A percentile compares a stretch with the other conserved stretches of the same genome.
phyloP scores from a whole-genome alignment of 1,140 invertebrate genomes.

The Bombyx mandarina region DNA sequence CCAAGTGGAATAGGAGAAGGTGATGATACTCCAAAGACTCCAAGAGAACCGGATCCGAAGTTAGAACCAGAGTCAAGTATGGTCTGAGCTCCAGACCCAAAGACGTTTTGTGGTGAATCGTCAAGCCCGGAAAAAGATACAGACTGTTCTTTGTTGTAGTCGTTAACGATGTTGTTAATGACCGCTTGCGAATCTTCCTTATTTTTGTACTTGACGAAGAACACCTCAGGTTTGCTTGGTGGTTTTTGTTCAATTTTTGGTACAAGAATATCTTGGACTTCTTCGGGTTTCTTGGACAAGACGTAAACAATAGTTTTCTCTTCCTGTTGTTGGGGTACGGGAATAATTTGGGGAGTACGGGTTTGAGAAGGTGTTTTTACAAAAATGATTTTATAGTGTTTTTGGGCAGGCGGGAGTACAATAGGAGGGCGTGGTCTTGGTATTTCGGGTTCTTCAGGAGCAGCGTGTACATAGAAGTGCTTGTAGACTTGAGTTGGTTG shows the following conservation, averaged over 20 bases:
- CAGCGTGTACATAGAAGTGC: conserved; percentile 57
- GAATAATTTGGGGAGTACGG: conserved; percentile 48
- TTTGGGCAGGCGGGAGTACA: conserved; percentile 61
- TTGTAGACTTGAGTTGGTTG: conserved; percentile 54
- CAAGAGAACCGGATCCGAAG: conserved; percentile 1
- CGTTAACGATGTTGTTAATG: conserved; percentile 53
- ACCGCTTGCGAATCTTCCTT: conserved; percentile 51
- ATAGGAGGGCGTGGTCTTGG: conserved; percentile 34
- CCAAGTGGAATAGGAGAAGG: conserved; percentile 1
- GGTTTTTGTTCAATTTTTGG: conserved; percentile 70
- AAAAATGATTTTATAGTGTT: conserved; percentile 86
- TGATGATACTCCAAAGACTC: background rate
- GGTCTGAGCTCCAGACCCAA: background rate
- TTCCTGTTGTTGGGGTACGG: conserved; percentile 72
- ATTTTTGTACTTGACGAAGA: conserved; percentile 58
- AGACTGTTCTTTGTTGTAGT: conserved; percentile 42
- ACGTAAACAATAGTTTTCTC: conserved; percentile 90
- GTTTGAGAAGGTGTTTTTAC: conserved; percentile 79
- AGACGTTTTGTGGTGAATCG: background rate
- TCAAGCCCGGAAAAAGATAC: conserved; percentile 24
- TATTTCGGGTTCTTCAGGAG: conserved; percentile 53
- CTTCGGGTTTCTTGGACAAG: conserved; percentile 83
- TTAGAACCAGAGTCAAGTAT: conserved; percentile 4
- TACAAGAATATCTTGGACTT: conserved; percentile 78
- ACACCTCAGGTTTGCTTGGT: conserved; percentile 56